These are phyloP conservation scores for Lucinisca nassula DNA, from an alignment of 2,888 invertebrate species.

Conservation along the genomic window DNA sequence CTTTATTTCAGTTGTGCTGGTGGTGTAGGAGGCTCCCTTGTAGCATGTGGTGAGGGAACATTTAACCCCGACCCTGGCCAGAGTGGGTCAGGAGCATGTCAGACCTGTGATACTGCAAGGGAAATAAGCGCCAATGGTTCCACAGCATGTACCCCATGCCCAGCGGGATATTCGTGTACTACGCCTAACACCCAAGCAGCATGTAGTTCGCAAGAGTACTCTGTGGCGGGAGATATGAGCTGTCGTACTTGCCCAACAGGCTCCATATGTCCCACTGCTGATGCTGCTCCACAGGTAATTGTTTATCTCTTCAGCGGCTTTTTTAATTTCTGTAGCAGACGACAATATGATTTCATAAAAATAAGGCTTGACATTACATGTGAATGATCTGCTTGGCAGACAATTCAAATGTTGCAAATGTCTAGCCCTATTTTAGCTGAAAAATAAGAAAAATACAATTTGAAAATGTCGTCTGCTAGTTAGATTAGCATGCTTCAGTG, in stretches of 20 bases:
- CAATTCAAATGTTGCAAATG: too few relatives aligned
- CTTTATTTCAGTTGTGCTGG: conserved; percentile 75
- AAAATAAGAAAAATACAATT: too few relatives aligned
- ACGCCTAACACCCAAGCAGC: conserved; percentile 56
- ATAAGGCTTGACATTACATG: too few relatives aligned
- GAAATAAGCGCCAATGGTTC: conserved; percentile 74
- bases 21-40: conserved; percentile 33
- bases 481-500: too few relatives aligned
- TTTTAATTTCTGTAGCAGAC: too few relatives aligned
- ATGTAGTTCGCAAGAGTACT: conserved; percentile 78
- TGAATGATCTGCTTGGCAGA: too few relatives aligned
- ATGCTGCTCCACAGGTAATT: conserved; percentile 69
- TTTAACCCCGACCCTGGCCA: conserved; percentile 67
- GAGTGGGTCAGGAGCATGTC: conserved; percentile 60
- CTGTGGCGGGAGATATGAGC: conserved; percentile 73
- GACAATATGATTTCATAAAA: too few relatives aligned
- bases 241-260: conserved; percentile 83
- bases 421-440: too few relatives aligned
- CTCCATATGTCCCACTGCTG: conserved; percentile 74
- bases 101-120: conserved; percentile 66
- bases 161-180: conserved; percentile 80
- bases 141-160: conserved; percentile 79
- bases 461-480: too few relatives aligned
- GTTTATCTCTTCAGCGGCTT: too few relatives aligned
- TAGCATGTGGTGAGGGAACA: conserved; percentile 75